Evolutionary conservation across 2,113 vertebrate species (phyloP).

Genomic region (Microtus oregoni): DNA sequence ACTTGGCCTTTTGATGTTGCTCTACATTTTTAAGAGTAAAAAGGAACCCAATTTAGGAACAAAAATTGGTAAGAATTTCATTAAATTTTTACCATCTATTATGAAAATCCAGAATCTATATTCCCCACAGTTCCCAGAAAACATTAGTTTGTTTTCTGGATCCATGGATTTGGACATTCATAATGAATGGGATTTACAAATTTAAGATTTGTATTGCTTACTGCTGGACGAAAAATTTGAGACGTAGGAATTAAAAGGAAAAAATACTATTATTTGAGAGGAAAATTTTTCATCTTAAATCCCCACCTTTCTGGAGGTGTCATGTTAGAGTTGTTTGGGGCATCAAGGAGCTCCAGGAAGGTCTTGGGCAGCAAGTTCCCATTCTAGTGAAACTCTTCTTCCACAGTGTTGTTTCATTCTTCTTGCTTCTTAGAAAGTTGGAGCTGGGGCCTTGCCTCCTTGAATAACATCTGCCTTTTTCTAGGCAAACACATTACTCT

Average conservation of each 20-base stretch:
- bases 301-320: not conserved
- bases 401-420: not conserved
- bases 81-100: not conserved
- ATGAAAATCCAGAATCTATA: not conserved
- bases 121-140: not conserved
- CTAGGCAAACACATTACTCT: not conserved
- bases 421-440: not conserved
- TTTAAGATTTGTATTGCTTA: not conserved
- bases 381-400: not conserved
- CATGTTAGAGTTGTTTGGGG: too few species aligned
- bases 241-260: not conserved
- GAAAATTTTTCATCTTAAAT: not conserved
- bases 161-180: not conserved
- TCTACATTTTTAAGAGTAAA: not conserved
- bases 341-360: not conserved
- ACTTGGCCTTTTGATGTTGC: not conserved
- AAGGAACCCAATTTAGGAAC: not conserved
- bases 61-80: not conserved
- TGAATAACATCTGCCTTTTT: not conserved
- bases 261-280: not conserved
- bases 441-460: not conserved
- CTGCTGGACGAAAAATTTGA: not conserved
- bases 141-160: not conserved
- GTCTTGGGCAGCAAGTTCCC: not conserved
- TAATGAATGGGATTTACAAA: not conserved